These are phyloP conservation scores for Drosophila punjabiensis DNA, from an alignment of 1,140 invertebrate genomes.

Conservation along the genomic window DNA sequence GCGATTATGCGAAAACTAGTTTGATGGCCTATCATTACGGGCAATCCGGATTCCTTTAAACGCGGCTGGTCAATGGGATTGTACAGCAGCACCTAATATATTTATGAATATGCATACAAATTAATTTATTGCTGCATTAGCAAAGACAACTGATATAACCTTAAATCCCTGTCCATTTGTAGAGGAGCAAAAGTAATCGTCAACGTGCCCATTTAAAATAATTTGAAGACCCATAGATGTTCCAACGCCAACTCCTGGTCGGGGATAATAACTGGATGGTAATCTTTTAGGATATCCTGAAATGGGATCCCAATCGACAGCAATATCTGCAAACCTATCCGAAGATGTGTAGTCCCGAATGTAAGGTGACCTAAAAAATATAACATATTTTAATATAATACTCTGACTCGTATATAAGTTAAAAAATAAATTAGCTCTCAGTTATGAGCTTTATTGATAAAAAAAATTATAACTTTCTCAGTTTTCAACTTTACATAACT, in stretches of 20 bases:
- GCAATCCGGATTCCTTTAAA: constrained; percentile 73
- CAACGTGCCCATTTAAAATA: constrained; percentile 89
- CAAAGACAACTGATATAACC: constrained; percentile 67
- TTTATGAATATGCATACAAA: neutral
- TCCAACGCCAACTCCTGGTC: constrained; percentile 87
- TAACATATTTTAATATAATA: no score
- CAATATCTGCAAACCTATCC: constrained; percentile 62
- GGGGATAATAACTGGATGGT: constrained; percentile 64
- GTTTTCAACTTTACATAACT: no score
- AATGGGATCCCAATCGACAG: constrained; percentile 88
- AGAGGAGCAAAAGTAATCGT: constrained; percentile 92
- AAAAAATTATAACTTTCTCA: no score
- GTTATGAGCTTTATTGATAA: no score
- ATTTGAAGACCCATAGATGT: constrained; percentile 89
- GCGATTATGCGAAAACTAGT: constrained; percentile 64
- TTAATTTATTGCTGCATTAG: neutral
- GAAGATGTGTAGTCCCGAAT: constrained; percentile 67
- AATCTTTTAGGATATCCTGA: constrained; percentile 62
- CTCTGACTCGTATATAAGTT: no score
- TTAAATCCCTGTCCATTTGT: constrained; percentile 92
- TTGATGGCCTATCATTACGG: constrained; percentile 67
- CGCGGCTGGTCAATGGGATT: constrained; percentile 79
- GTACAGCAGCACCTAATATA: constrained; percentile 68
- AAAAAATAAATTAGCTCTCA: no score
- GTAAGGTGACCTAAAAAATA: constrained; percentile 26